Conservation (phyloP, 1,140 invertebrate species). For the Danaus melanippus region DNA sequence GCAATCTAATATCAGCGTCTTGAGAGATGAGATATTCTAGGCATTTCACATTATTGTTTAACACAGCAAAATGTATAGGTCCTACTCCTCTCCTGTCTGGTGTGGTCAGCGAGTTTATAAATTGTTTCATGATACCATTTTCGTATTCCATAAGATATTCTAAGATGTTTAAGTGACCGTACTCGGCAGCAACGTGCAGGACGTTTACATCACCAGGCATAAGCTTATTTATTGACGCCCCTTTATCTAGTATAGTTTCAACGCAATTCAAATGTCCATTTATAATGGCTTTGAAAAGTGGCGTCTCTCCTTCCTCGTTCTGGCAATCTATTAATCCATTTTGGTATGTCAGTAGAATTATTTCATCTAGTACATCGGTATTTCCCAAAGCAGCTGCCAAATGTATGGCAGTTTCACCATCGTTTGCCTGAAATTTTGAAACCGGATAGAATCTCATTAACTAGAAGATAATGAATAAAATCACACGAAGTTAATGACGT, state of each 20-base stretch:
- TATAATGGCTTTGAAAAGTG: constrained; percentile 70
- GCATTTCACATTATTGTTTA: constrained; percentile 76
- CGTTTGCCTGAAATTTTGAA: constrained; percentile 67
- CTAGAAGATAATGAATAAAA: too few species aligned
- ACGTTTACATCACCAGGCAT: constrained; percentile 55
- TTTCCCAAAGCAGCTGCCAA: constrained; percentile 75
- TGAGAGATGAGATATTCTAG: constrained; percentile 76
- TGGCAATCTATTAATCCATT: constrained; percentile 56
- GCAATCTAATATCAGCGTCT: constrained; percentile 59
- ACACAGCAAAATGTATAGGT: constrained; percentile 80
- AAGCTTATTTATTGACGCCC: constrained; percentile 51
- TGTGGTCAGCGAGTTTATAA: constrained; percentile 42
- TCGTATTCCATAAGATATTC: constrained; percentile 51
- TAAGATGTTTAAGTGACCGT: constrained; percentile 53
- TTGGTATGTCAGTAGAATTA: constrained; percentile 73
- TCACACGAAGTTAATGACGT: too few species aligned
- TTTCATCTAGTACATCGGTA: constrained; percentile 74
- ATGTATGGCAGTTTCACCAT: constrained; percentile 74
- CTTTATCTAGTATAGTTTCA: constrained; percentile 61
- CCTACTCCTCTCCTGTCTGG: constrained; percentile 62
- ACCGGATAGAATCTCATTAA: not conserved
- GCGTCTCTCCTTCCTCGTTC: constrained; percentile 69
- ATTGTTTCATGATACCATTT: constrained; percentile 22
- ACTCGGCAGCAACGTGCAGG: constrained; percentile 61
- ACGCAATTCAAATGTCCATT: constrained; percentile 62